Evolutionary conservation across 1,140 invertebrate species (phyloP).

Genomic region (Brachionus manjavacas): DNA sequence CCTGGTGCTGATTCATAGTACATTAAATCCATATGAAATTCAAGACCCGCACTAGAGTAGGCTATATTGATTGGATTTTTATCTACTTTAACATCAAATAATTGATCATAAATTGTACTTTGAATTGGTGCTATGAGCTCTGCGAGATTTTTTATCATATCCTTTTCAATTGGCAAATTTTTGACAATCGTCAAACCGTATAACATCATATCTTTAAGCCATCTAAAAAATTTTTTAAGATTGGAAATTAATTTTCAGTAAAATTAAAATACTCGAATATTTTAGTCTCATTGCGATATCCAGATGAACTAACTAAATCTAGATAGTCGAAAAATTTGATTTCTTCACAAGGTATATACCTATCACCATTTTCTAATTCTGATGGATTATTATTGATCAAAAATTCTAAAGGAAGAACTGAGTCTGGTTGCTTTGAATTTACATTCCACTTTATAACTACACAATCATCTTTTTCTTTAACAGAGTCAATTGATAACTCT

Average conservation of each 20-base stretch:
- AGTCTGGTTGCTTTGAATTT: background rate
- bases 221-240: background rate
- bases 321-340: constrained; percentile 4
- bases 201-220: background rate
- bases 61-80: constrained; percentile 52
- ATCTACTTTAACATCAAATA: constrained; percentile 46
- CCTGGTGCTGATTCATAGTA: constrained; percentile 56
- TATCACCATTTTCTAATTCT: background rate
- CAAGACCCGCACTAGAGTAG: constrained; percentile 48
- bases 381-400: constrained; percentile 6
- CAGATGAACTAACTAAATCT: background rate
- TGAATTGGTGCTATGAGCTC: constrained; percentile 28
- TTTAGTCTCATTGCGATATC: background rate
- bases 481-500: background rate
- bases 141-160: background rate
- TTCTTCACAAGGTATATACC: background rate
- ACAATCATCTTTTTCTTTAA: background rate
- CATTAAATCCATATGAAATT: constrained; percentile 52
- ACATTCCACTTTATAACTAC: background rate
- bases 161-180: background rate
- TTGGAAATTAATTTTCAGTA: background rate
- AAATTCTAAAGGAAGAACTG: constrained; percentile 10
- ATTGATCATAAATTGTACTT: constrained; percentile 42
- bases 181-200: constrained; percentile 3
- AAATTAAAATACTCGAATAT: background rate